Conservation (phyloP, 2,888 invertebrate genomes). For the Lampropteryx suffumata region DNA sequence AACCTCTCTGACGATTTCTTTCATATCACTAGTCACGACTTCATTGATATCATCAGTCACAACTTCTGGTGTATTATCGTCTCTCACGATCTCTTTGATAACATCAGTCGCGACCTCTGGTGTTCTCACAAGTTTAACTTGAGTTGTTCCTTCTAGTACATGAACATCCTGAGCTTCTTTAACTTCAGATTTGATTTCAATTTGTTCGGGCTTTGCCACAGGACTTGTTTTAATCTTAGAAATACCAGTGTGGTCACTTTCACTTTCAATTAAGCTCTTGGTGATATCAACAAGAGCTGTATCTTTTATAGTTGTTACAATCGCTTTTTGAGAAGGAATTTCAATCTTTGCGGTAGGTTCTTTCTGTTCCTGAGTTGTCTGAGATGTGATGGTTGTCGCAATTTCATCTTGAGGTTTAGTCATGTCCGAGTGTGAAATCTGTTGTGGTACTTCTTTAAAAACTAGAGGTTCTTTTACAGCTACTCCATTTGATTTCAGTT, state of each 20-base stretch:
- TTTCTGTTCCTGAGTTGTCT: constrained; percentile 2
- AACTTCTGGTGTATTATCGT: neutral
- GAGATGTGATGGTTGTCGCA: neutral
- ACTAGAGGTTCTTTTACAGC: neutral
- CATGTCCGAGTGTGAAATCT: neutral
- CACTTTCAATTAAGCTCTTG: constrained; percentile 47
- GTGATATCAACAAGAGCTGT: constrained; percentile 40
- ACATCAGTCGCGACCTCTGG: neutral
- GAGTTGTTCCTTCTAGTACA: neutral
- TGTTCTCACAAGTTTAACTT: constrained; percentile 1
- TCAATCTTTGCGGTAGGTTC: neutral
- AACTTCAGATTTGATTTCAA: neutral
- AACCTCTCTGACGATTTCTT: neutral
- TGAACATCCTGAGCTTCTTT: neutral
- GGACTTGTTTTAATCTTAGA: constrained; percentile 33
- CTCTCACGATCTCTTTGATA: neutral
- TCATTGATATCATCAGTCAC: neutral
- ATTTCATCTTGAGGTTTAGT: neutral
- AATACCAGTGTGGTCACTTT: constrained; percentile 43
- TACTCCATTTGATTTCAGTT: constrained; percentile 3
- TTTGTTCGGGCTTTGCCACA: constrained; percentile 9
- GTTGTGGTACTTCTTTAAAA: neutral
- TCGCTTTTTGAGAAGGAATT: neutral
- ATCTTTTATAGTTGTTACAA: constrained; percentile 26
- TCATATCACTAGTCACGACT: neutral